These are phyloP conservation scores for Astreopora myriophthalma DNA, from an alignment of 64 coral and sea anemone genomes.

Conservation along the genomic window DNA sequence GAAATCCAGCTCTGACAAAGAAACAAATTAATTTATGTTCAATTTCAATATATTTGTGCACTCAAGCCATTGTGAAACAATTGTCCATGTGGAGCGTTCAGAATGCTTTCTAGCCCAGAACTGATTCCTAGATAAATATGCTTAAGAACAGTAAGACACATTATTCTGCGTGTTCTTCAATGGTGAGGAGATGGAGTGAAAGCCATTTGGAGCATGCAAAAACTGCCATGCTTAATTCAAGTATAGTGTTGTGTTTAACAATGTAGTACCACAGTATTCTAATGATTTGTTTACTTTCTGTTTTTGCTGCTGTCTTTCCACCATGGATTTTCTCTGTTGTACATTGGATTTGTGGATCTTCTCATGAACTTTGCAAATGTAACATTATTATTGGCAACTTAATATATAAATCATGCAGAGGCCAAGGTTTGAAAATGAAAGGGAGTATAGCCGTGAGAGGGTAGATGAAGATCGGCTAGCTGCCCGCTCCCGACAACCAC, in stretches of 20 bases:
- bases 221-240: not conserved
- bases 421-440: conserved; percentile 84
- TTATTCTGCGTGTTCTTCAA: too few species aligned
- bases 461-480: conserved; percentile 90
- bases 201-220: not conserved
- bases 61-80: too few species aligned
- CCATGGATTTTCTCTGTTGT: conserved; percentile 47
- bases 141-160: too few species aligned
- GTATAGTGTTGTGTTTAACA: not conserved
- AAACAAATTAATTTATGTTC: too few species aligned
- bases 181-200: not conserved
- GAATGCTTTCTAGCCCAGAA: too few species aligned
- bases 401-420: conserved; percentile 55
- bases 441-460: conserved; percentile 77
- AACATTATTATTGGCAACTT: conserved; percentile 2
- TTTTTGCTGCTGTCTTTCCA: conserved; percentile 23
- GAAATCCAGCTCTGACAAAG: too few species aligned
- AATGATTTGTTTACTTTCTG: conserved; percentile 48
- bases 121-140: too few species aligned
- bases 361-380: conserved; percentile 27
- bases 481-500: conserved; percentile 79
- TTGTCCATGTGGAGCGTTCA: too few species aligned
- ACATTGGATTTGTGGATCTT: conserved; percentile 34
- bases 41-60: too few species aligned
- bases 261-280: not conserved